These are phyloP conservation scores for Apotomis betuletana DNA, from an alignment of 2,888 invertebrate species.

Conservation along the genomic window DNA sequence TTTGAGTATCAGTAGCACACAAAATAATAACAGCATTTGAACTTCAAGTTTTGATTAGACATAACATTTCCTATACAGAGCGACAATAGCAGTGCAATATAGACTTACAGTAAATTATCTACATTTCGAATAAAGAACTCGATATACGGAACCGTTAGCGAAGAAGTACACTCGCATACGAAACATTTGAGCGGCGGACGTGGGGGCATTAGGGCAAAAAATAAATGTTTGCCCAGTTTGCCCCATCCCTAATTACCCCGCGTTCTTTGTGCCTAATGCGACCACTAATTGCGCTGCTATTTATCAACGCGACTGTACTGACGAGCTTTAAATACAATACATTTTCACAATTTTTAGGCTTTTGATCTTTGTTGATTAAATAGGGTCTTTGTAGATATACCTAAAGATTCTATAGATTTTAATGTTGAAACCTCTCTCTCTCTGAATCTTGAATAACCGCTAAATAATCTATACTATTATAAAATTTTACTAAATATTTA, in stretches of 20 bases:
- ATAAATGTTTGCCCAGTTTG: constrained; percentile 40
- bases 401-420: no score
- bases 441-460: no score
- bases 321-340: constrained; percentile 36
- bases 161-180: background rate
- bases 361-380: constrained; percentile 21
- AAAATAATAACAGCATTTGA: no score
- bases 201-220: constrained; percentile 41
- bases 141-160: constrained; percentile 21
- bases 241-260: constrained; percentile 41
- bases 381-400: background rate
- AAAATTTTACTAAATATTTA: no score
- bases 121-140: no score
- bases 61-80: no score
- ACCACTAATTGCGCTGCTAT: constrained; percentile 40
- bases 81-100: no score
- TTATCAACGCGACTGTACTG: constrained; percentile 41
- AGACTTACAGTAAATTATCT: no score
- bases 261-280: constrained; percentile 41
- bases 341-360: constrained; percentile 20
- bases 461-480: no score
- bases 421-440: no score
- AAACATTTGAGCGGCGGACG: constrained; percentile 19
- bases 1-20: no score
- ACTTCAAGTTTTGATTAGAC: no score